Evolutionary conservation across 2,113 vertebrate genomes (phyloP), one percentile per base, ranked within the genome.

Genomic region (Crotophaga sulcirostris): DNA sequence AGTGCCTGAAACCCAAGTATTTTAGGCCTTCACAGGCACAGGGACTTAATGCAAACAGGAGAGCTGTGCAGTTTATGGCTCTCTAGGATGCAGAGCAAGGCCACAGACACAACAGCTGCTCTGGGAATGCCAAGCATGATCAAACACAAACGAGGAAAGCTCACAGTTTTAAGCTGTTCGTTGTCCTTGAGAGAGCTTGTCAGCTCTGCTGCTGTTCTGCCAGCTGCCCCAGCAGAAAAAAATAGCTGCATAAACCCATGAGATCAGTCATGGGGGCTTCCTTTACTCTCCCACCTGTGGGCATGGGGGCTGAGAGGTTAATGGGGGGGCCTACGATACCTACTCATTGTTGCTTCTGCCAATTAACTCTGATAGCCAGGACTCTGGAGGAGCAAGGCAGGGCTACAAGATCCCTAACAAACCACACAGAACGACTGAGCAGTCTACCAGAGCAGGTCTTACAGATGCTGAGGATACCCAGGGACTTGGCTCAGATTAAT

Each of bases 51-150:
- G 79, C 9, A 17, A 58, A n/a, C 28, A 80, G 14, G 33, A 51
- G 82, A 90, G 66, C 7, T 44, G 33, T 31, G 42, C 75, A 77
- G 62, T 47, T 89, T 73, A 84, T 47, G 79, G 58, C 63, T 95
- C 63, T 63, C 76, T 62, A 70, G 85, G 83, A 81, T 26, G 70
- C 33, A 62, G 45, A 83, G 40, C 5, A 17, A 94, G 67, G 81
- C 66, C 67, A 76, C 56, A n/a, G 73, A 51, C 56, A 44, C 34
- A 70, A 38, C 83, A 96, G 55, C 91, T 91, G 70, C 59, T 56
- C 74, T 47, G 80, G 93, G 91, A 95, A 95, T 74, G 81, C 42
- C 88, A 95, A 75, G 82, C 73, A 70, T 4, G 76, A 88, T 64
- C 56, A 84, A 89, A 84, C 83, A 56, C 64, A 87, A 82, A 79